Percentiles rank a stretch among this genome's conserved stretches.
These are phyloP conservation scores for Ennomos erosarius DNA, from an alignment of 2,888 invertebrate species.

Conservation along the genomic window DNA sequence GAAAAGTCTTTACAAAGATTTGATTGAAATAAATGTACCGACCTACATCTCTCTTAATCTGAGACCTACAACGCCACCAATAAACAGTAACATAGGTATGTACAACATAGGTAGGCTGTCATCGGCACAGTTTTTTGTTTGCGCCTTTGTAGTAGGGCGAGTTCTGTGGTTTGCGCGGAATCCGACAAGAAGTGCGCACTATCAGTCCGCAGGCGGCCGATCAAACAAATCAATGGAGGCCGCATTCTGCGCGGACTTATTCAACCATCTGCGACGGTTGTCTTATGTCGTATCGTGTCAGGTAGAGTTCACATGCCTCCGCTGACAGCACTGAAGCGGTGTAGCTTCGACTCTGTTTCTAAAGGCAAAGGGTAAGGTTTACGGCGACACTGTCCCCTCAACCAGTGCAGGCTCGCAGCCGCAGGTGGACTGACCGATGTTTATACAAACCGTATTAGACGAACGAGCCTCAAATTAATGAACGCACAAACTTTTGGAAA, in stretches of 20 bases:
- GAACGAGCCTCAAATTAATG: constrained; percentile 67
- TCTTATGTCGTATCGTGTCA: background rate
- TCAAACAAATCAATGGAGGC: constrained; percentile 4
- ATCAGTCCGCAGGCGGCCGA: constrained; percentile 24
- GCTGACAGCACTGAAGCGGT: background rate
- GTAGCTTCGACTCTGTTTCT: constrained; percentile 1
- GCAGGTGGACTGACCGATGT: constrained; percentile 45
- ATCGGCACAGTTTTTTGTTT: too few species aligned
- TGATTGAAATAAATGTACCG: too few species aligned
- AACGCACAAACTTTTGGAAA: constrained; percentile 60
- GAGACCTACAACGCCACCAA: too few species aligned
- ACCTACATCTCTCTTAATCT: too few species aligned
- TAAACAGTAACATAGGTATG: too few species aligned
- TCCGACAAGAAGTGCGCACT: background rate
- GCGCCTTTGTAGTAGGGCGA: too few species aligned
- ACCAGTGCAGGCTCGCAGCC: background rate
- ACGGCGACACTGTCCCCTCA: background rate
- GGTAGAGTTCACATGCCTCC: background rate
- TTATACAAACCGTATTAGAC: constrained; percentile 60
- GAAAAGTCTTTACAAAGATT: too few species aligned
- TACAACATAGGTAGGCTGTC: too few species aligned
- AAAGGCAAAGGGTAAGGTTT: background rate
- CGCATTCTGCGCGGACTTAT: constrained; percentile 4
- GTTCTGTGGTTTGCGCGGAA: too few species aligned
- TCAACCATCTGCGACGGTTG: background rate